Base-by-base conservation (phyloP, 2,113 vertebrate genomes). In the Saccopteryx bilineata region DNA sequence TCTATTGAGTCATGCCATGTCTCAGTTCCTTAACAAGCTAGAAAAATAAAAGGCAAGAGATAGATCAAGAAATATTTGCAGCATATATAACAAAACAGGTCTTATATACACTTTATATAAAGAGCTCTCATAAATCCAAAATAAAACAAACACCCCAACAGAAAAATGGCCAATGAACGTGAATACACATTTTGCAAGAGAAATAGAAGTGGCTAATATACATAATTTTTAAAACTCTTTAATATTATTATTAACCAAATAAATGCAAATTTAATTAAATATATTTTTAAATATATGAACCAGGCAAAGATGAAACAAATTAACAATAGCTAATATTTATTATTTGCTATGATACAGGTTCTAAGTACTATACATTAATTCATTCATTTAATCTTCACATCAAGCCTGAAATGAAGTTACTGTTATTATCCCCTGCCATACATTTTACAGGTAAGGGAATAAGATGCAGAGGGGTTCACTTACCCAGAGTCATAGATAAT, bases 71-170 rank as follows among this genome's bases (percentile, higher is more conserved):
- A 65, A 81, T 54, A 87, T n/a, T 78, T 78, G 61, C 14, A 63
- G 26, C 12, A 50, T 74, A 65, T 74, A 58, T 60, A 48, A 65
- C 31, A 96, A n/a, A 39, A 65, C 5, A 50, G 12, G 7, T 94
- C 39, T 61, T 85, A 75, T 17, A 18, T 60, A 76, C 61, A 23
- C 60, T 39, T 88, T 24, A 60, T 8, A 72, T 65, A 68, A 65
- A 89, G 28, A 76, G 14, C 78, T 95, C 18, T 88, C 78, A 72
- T 48, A 88, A 93, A 93, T 66, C n/a, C 23, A 33, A 91, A 96
- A 81, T 31, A 61, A 91, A 75, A 50, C 24, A 65, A 60, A 69
- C 21, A 83, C 11, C 0, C 5, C 5, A 21, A 75, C 61, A 74
- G n/a, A n/a, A 92, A 69, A 89, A 87, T 48, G 19, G 17, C 50